Conservation (phyloP, 2,113 vertebrate genomes). For the Vombatus ursinus region DNA sequence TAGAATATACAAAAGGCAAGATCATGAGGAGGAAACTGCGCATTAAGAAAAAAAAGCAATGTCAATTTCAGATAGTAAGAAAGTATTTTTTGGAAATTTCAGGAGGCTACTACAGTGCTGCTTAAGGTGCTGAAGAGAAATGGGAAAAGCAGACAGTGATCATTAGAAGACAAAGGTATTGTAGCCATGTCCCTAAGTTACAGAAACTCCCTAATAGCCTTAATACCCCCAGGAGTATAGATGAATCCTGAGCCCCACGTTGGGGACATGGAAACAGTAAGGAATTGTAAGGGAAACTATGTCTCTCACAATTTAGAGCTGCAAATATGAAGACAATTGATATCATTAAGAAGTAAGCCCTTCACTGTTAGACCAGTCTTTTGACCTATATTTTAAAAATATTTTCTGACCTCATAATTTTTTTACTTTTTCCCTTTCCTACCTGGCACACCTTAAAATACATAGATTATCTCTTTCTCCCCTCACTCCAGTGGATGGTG, state of each 20-base stretch:
- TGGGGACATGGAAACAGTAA: not conserved
- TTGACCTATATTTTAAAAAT: slow-evolving; percentile 3
- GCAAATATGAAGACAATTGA: slow-evolving; percentile 4
- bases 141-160: not conserved
- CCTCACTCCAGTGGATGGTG: not conserved
- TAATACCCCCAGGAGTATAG: not conserved
- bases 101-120: not conserved
- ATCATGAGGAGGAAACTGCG: slow-evolving; percentile 14
- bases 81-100: slow-evolving; percentile 18
- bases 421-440: slow-evolving; percentile 23
- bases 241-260: slow-evolving; percentile 1
- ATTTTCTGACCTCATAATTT: slow-evolving; percentile 44
- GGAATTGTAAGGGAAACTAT: not conserved
- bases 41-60: slow-evolving; percentile 11
- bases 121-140: not conserved
- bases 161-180: not conserved
- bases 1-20: not conserved
- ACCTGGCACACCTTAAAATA: not conserved
- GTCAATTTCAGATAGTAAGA: slow-evolving; percentile 33
- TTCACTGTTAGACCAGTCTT: not conserved
- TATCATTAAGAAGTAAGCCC: not conserved
- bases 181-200: not conserved
- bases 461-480: not conserved
- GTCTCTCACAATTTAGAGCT: slow-evolving; percentile 21
- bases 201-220: not conserved